phyloP scores from a whole-genome alignment of 2,113 vertebrate species.

The Mus musculus region DNA sequence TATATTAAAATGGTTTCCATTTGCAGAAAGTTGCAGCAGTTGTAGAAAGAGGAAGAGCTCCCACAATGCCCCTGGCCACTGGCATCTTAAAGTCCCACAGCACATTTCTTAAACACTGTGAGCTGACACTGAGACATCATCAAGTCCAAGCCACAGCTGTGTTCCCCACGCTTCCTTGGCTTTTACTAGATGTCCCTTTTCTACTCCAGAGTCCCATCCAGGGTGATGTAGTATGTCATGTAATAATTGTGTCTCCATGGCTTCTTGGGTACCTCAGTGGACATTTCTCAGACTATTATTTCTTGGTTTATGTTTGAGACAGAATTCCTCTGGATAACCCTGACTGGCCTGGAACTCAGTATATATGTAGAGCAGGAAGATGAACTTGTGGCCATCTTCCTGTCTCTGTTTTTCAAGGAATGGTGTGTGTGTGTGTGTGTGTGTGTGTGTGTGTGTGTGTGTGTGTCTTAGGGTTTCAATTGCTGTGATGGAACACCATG shows the following conservation, averaged over 20 bases:
- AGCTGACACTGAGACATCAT: background rate
- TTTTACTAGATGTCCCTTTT: background rate
- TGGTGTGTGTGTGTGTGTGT: background rate
- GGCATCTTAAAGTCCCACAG: background rate
- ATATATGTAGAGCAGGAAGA: background rate
- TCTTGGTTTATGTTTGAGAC: background rate
- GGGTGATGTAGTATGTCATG: background rate
- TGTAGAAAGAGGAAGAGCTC: background rate
- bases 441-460: background rate
- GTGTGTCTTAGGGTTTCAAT: background rate
- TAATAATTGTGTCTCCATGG: background rate
- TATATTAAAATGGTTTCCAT: conserved; percentile 1
- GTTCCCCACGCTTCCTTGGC: background rate
- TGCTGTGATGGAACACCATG: background rate
- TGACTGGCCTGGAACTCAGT: background rate
- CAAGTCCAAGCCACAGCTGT: background rate
- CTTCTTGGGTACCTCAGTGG: background rate
- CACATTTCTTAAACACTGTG: background rate
- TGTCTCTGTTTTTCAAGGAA: background rate
- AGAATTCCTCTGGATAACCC: background rate
- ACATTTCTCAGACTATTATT: background rate
- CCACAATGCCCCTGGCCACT: background rate
- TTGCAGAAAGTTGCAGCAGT: background rate
- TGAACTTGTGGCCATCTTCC: background rate
- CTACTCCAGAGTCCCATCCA: background rate